Base-by-base conservation (phyloP, 2,888 invertebrate genomes). In the Argynnis bischoffii region DNA sequence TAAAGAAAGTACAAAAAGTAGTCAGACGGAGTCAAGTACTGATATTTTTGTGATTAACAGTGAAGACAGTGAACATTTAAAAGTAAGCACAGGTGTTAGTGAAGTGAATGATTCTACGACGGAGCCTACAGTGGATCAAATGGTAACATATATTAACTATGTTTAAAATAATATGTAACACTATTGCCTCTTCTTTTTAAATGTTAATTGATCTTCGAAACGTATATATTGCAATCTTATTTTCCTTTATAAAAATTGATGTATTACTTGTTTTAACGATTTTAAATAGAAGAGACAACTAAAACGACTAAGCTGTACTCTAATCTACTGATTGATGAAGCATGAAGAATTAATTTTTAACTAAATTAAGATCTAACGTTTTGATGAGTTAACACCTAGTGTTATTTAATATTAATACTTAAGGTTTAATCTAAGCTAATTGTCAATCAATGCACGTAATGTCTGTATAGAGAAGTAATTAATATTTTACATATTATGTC, bases 121-220 rank as follows among this genome's bases (percentile, higher is more conserved):
- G 18, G 54, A 60, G n/a, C 4, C 47, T 31, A n/a, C 54, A 41
- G 11, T 8, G 26, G 65, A 66, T 31, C 60, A 66, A 54, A 60
- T 66, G 59, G 66, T 66, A 59, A 66, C 66, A 48, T 66, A 66
- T 21, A 47, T 66, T 66, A 60, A 60, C 31, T 31, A 48, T 55
- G 51, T 48, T 26, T 60, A 53, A 59, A 66, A 18, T 4, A 21
- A 13, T 46, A 31, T 59, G 15, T 15, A 48, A 35, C 15, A 6
- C 11, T 3, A 4, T 50, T 26, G 13, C 16, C n/a, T 66, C 59
- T 41, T 60, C 54, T 48, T 5, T 41, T 31, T 48, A 66, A 60
- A 66, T 26, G 4, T 26, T 53, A 63, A 8, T 63, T 53, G 8
- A 26, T 26, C 21, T 26, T 26, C 21, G 21, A 26, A 26, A 26